Evolutionary conservation across 1,140 invertebrate genomes (phyloP), one percentile per base, ranked within the genome.

Genomic region (Drosophila santomea): DNA sequence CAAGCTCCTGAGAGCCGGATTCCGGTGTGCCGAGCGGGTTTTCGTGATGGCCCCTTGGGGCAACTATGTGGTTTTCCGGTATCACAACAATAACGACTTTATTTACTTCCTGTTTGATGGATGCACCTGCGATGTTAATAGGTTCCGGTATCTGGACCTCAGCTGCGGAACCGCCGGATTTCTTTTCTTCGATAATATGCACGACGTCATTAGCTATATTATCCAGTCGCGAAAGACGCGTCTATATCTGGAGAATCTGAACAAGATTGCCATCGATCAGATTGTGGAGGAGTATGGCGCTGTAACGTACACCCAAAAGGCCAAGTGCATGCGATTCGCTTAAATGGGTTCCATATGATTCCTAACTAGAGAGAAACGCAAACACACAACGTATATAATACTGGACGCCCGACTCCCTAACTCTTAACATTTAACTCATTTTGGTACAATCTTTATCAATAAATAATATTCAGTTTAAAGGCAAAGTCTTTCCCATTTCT

Each of bases 41-140:
- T 83, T 92, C 25, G 78, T 88, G 23, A 92, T 92, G 90, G 91
- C 91, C 2, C 91, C 91, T 6, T 92, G 91, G 91, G 91, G 91
- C 43, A 92, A 92, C 54, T 92, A 92, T 54, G 91, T 91, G 35
- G 81, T 91, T 2, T 92, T 92, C 36, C 90, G 91, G 4, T 84
- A 75, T 39, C 82, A 92, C 35, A 80, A 85, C 23, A 77, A 77
- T 25, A 69, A 50, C 3, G 80, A 92, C 44, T 86, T 81, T 28
- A 89, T 84, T 36, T 92, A 91, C 64, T 91, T 91, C 50, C 62
- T 92, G 11, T 92, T 68, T 39, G 91, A 92, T 51, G 91, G 91
- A 15, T 92, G 91, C 64, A 92, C 91, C 12, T 92, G 91, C 63
- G 90, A 92, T 38, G 85, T 92, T 1, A 90, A 90, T 64, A 51